Evolutionary conservation across 2,113 vertebrate species (phyloP).

Genomic region (Vanacampus margaritifer): DNA sequence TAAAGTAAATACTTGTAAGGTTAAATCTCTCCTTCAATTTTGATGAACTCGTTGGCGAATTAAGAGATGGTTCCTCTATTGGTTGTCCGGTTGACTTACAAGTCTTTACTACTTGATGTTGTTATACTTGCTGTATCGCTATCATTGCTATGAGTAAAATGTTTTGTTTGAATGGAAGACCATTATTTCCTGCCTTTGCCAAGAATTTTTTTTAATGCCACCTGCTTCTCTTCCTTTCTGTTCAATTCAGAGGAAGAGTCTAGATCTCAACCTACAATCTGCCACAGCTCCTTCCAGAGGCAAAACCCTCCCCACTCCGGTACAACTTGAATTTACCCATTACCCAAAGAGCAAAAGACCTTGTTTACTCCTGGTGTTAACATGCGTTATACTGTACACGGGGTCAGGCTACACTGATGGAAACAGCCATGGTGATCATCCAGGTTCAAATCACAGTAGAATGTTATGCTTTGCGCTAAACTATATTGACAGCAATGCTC

Average conservation of each 20-base stretch:
- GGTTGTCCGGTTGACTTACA: too few relatives aligned
- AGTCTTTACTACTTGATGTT: too few relatives aligned
- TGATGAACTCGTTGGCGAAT: too few relatives aligned
- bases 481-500: background rate
- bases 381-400: conserved; percentile 21
- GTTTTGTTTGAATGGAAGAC: too few relatives aligned
- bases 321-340: conserved; percentile 77
- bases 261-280: conserved; percentile 83
- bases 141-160: too few relatives aligned
- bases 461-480: too few relatives aligned
- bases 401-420: conserved; percentile 26
- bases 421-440: conserved; percentile 27
- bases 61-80: too few relatives aligned
- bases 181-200: too few relatives aligned
- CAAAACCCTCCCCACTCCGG: conserved; percentile 92
- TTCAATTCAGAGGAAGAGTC: conserved; percentile 88
- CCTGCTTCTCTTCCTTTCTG: conserved; percentile 70
- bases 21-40: too few relatives aligned
- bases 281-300: conserved; percentile 87
- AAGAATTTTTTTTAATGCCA: background rate
- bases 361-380: conserved; percentile 48
- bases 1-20: too few relatives aligned
- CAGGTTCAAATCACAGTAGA: background rate
- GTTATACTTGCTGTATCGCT: too few relatives aligned
- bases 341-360: conserved; percentile 39